Conservation (phyloP, 2,113 vertebrate species). For the Aptenodytes patagonicus region DNA sequence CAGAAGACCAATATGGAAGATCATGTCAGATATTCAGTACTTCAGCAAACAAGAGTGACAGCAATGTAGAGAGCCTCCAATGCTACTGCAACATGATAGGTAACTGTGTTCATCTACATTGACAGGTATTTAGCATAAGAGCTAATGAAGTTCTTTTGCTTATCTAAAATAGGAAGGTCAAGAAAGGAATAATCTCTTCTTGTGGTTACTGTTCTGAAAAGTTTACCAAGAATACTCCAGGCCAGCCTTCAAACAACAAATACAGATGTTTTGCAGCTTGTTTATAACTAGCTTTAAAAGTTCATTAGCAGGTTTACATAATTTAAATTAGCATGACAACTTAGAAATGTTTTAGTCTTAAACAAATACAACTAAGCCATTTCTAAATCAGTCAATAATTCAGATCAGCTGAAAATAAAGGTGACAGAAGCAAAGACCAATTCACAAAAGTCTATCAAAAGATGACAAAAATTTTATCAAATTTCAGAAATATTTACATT, state of each 20-base stretch:
- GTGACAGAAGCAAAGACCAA: not conserved
- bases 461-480: not conserved
- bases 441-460: not conserved
- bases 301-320: not conserved
- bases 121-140: not conserved
- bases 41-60: not conserved
- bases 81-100: not conserved
- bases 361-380: not conserved
- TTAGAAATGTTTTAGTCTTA: not conserved
- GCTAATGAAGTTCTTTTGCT: not conserved
- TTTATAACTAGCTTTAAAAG: not conserved
- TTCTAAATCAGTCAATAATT: not conserved
- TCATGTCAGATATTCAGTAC: not conserved
- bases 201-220: not conserved
- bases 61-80: not conserved
- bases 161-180: not conserved
- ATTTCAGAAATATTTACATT: not conserved
- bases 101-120: not conserved
- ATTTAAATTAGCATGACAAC: not conserved
- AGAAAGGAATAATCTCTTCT: not conserved
- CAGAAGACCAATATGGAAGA: not conserved
- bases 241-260: not conserved
- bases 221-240: not conserved
- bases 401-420: conserved; percentile 7
- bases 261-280: not conserved